Conservation (phyloP, 92 coral and sea anemone species). For the Actinostola sp. region DNA sequence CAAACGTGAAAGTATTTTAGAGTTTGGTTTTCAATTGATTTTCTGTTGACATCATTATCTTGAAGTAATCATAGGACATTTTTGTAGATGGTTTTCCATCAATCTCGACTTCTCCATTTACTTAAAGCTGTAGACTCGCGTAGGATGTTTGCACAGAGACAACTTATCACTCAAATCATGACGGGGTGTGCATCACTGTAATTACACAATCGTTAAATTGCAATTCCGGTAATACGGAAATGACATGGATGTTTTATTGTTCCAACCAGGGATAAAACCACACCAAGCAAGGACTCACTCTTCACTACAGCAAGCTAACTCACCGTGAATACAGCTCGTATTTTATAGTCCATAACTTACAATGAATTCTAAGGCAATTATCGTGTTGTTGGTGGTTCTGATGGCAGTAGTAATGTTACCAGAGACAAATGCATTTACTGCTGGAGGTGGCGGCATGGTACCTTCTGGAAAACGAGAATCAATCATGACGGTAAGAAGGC, state of each 20-base stretch:
- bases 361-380: slow-evolving; percentile 62
- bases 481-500: slow-evolving; percentile 13
- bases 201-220: slow-evolving; percentile 69
- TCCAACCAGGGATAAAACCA: slow-evolving; percentile 38
- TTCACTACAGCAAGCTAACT: neutral
- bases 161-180: slow-evolving; percentile 41
- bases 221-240: slow-evolving; percentile 84
- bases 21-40: neutral
- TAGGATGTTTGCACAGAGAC: slow-evolving; percentile 38
- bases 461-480: slow-evolving; percentile 44
- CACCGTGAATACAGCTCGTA: neutral
- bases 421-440: slow-evolving; percentile 50
- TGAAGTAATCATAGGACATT: neutral
- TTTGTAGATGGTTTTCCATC: neutral
- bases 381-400: slow-evolving; percentile 61
- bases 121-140: neutral
- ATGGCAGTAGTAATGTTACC: slow-evolving; percentile 30
- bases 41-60: slow-evolving; percentile 16
- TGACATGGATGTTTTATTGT: slow-evolving; percentile 55
- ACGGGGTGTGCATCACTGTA: slow-evolving; percentile 25
- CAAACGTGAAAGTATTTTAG: neutral
- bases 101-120: slow-evolving; percentile 7
- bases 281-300: neutral
- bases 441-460: slow-evolving; percentile 84
- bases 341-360: slow-evolving; percentile 6